Conservation (phyloP, 2,797 vertebrate species). For the Yasuhikotakia modesta region DNA sequence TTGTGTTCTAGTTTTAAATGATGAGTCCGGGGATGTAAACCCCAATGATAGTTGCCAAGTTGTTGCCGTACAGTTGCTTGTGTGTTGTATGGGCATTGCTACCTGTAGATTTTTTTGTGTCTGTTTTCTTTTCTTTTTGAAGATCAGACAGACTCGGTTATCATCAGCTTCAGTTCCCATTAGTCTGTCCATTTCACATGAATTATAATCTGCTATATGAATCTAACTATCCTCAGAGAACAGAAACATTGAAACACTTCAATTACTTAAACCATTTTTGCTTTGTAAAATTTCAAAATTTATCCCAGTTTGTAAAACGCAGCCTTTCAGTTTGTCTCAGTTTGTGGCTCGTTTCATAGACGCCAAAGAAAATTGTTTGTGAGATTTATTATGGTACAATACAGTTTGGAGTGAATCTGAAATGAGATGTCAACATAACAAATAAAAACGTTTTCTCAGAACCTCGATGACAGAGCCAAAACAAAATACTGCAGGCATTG, state of each 20-base stretch:
- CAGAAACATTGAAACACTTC: background rate
- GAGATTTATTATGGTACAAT: background rate
- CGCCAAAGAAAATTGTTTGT: slow-evolving; percentile 3
- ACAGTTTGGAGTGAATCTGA: slow-evolving; percentile 5
- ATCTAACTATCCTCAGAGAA: background rate
- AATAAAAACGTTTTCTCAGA: slow-evolving; percentile 23
- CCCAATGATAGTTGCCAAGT: background rate
- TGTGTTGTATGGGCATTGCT: background rate
- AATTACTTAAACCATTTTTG: background rate
- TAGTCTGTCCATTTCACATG: background rate
- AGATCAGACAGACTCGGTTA: background rate
- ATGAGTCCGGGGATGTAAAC: no score
- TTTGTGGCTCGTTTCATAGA: background rate
- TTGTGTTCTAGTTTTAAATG: no score
- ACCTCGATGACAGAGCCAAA: background rate
- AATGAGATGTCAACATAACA: slow-evolving; percentile 1
- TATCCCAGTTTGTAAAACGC: background rate
- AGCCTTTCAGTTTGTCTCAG: background rate
- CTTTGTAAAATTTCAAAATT: background rate
- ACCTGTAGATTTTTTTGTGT: background rate
- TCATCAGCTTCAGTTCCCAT: slow-evolving; percentile 4
- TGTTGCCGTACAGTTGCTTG: background rate
- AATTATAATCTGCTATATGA: slow-evolving; percentile 1
- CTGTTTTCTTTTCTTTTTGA: background rate
- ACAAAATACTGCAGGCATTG: background rate